These are phyloP conservation scores for Mythimna pallens DNA, from an alignment of 2,888 invertebrate species.

Conservation along the genomic window DNA sequence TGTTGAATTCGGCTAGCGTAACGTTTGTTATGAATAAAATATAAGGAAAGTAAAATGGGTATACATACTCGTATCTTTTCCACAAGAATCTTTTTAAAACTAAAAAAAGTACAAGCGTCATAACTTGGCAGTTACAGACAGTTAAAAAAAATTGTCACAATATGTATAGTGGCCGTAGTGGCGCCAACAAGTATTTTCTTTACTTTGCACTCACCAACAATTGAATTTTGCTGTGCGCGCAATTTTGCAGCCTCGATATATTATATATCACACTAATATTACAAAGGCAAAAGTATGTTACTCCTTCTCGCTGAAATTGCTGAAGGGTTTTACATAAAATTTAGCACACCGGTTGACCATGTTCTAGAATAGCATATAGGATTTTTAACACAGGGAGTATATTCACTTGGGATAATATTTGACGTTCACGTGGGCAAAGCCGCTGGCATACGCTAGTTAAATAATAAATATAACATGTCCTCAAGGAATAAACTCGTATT, in stretches of 20 bases:
- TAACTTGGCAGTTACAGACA: neutral
- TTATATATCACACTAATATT: neutral
- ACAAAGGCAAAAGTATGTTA: too few relatives aligned
- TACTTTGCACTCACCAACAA: neutral
- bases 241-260: neutral
- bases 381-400: too few relatives aligned
- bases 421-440: too few relatives aligned
- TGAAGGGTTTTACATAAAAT: too few relatives aligned
- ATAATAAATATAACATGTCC: constrained; percentile 2
- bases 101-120: too few relatives aligned
- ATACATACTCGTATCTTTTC: neutral
- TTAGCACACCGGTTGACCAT: too few relatives aligned
- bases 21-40: neutral
- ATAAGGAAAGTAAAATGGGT: neutral
- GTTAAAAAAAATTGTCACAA: neutral
- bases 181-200: neutral
- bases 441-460: too few relatives aligned
- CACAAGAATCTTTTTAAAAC: neutral
- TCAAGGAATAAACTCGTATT: constrained; percentile 7
- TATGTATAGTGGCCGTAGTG: neutral
- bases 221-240: neutral
- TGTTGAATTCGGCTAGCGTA: neutral
- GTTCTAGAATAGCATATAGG: too few relatives aligned
- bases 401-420: too few relatives aligned
- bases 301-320: too few relatives aligned